A percentile compares a stretch with the other conserved stretches of the same genome.
Evolutionary conservation across 2,888 invertebrate genomes (phyloP).

Genomic region (Spatulosminthurus flaviceps): DNA sequence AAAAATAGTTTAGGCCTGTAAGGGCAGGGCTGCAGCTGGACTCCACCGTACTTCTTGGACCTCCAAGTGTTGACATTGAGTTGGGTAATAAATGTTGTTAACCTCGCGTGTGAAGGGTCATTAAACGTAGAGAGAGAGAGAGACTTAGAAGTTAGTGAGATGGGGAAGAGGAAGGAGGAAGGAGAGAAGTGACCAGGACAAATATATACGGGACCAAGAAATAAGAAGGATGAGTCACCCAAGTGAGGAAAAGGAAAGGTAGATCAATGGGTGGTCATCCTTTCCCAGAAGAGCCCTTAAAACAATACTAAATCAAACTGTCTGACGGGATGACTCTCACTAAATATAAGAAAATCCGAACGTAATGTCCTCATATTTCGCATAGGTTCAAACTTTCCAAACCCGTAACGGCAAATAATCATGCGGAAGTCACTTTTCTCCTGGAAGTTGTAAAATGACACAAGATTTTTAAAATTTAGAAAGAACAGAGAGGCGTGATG

Average conservation of each 20-base stretch:
- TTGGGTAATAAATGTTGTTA: conserved; percentile 37
- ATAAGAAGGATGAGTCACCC: conserved; percentile 34
- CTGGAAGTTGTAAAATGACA: too few species aligned
- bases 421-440: too few species aligned
- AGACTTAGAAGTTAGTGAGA: background rate
- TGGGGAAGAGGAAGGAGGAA: conserved; percentile 20
- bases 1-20: background rate
- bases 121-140: conserved; percentile 36
- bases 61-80: conserved; percentile 37
- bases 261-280: conserved; percentile 43
- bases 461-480: too few species aligned
- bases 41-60: conserved; percentile 2
- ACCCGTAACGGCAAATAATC: too few species aligned
- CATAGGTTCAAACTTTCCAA: too few species aligned
- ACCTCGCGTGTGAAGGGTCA: conserved; percentile 39
- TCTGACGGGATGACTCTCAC: background rate
- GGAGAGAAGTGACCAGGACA: conserved; percentile 13
- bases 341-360: too few species aligned
- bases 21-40: background rate
- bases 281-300: conserved; percentile 28
- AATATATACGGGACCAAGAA: too few species aligned
- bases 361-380: too few species aligned
- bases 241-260: conserved; percentile 32
- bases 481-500: too few species aligned
- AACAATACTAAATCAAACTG: conserved; percentile 25